Evolutionary conservation across 2,888 invertebrate genomes (phyloP), one percentile per base, ranked within the genome.

Genomic region (Biston betularia): DNA sequence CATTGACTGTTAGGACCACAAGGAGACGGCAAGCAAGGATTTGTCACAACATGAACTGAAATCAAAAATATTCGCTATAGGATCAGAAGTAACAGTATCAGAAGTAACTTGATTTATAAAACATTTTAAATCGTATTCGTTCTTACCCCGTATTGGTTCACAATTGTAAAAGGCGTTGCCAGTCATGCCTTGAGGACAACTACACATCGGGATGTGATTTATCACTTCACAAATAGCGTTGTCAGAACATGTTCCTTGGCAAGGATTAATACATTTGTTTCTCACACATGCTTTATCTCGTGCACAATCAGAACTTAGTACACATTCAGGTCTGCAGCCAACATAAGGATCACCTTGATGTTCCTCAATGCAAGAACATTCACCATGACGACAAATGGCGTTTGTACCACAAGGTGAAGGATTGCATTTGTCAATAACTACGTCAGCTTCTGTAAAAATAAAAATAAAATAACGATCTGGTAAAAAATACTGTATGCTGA

Each of bases 1-100:
- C 96, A 96, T 85, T 96, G 95, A 71, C 97, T 96, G 83, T 97
- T 96, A 8, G 96, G 96, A 35, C 97, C 97, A 84, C 97, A 97
- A 5, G 97, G 97, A 11, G 95, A 95, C 46, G 96, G 96, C 65
- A 94, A 85, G 81, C 97, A 97, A 12, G 96, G 96, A 81, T 96
- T 95, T 57, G 86, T 90, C 63, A 85, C 74, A 50, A 87, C 74
- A 38, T 90, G 90, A 42, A 85, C 93, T 93, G 78, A 38, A 86
- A 86, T 69, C n/a, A 49, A 62, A 56, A 60, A 49, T 45, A 42
- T 11, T 24, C 8, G 24, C 2, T 11, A 35, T 10, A 52, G 34
- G 35, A 52, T 14, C n/a, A 5, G 35, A 8, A 0, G 7, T n/a
- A n/a, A n/a, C n/a, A n/a, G n/a, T n/a, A n/a, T n/a, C n/a, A n/a